Evolutionary conservation across 2,888 invertebrate species (phyloP), one percentile per base, ranked within the genome.

Genomic region (Polymixis lichenea): DNA sequence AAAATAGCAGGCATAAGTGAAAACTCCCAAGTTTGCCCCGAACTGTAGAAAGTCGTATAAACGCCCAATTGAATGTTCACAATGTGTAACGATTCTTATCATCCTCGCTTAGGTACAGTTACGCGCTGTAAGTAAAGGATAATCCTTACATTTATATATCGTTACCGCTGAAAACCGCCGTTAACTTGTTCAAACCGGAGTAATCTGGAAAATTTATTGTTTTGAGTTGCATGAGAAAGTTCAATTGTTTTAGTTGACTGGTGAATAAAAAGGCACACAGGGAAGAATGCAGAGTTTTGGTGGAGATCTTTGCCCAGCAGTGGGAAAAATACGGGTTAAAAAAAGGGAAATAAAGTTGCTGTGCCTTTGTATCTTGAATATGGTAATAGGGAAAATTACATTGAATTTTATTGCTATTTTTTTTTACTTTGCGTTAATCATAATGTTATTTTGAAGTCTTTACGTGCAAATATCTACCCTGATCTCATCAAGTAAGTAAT

Each of bases 71-170:
- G 70, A 77, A 67, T 78, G 86, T 83, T 83, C 62, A 74, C 78
- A 72, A 65, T 86, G 72, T 78, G 65, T 77, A 83, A 73, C 65
- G 72, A 75, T 75, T 65, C 71, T 71, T 85, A 81, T 78, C 68
- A 58, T 55, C 38, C n/a, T 38, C 58, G n/a, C 68, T 68, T 67
- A 51, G 53, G 64, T 74, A 82, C 84, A 86, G 74, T 86, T 84
- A 84, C 75, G 67, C 61, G 68, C 25, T 61, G 75, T 85, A 84
- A 75, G 82, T 74, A 75, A 84, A 74, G 80, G 84, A 82, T 86
- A 84, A 86, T 84, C 79, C 79, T 73, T 71, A 84, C 84, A 86
- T 86, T 79, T 77, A 86, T 79, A 84, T 84, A 84, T 64, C 82
- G 49, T 80, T 70, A 75, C 70, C 46, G 71, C 70, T 71, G 69